phyloP scores from a whole-genome alignment of 35 echinoderm and acorn worm species.

The Apostichopus californicus region DNA sequence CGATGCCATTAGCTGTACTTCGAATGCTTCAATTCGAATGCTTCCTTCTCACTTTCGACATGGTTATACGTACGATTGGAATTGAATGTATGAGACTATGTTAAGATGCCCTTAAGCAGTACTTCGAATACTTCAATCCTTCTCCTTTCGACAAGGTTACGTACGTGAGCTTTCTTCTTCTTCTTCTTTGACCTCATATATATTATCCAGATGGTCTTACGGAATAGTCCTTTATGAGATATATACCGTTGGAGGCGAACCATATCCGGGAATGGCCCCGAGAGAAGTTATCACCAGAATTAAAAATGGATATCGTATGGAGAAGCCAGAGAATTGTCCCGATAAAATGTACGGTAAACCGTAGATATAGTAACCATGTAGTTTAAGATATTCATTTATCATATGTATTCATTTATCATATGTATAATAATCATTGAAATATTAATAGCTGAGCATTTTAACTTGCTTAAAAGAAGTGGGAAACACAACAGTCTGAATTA shows the following conservation, averaged over 20 bases:
- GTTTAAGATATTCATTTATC: neutral
- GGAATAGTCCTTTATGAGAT: conserved; percentile 56
- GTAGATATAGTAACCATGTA: neutral
- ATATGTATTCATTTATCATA: no score
- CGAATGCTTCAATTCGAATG: no score
- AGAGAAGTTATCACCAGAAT: conserved; percentile 6
- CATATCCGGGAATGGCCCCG: conserved; percentile 42
- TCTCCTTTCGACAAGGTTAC: no score
- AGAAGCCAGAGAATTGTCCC: conserved; percentile 32
- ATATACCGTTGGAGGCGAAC: neutral
- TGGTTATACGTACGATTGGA: no score
- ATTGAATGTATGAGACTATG: no score
- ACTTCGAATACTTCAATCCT: no score
- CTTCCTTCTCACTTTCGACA: no score
- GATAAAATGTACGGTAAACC: neutral
- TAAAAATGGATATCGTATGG: conserved; percentile 31
- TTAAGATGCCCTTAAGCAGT: no score
- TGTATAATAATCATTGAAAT: no score
- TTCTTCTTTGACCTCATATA: neutral
- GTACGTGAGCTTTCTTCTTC: no score
- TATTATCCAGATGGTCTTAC: conserved; percentile 44
- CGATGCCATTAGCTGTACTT: no score
- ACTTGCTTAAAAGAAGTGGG: neutral
- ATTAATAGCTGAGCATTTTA: neutral
- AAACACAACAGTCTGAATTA: neutral